Evolutionary conservation across 53 echinoderm and acorn worm genomes (phyloP), one percentile per base, ranked within the genome.

Genomic region (Patiria pectinifera): DNA sequence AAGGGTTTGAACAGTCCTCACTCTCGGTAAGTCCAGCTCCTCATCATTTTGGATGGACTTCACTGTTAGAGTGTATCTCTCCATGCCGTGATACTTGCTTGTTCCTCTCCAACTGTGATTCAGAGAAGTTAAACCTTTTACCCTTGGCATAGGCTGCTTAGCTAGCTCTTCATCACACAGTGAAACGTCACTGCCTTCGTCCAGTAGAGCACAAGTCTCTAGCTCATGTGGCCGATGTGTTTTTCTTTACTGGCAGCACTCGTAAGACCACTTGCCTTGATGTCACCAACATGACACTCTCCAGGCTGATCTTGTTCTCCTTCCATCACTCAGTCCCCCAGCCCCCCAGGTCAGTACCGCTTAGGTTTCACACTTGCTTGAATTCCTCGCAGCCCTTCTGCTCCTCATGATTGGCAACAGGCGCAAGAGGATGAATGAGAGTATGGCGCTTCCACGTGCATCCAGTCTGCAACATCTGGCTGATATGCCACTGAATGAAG

Each of bases 171-270:
- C 71, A 4, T 82, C 90, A 82, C 93, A 93, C 19, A 93, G 77
- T 1, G 93, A 75, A 5, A 89, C 82, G 35, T 93, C 84, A 63
- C 91, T 93, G 9, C 93, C 90, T 75, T 93, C 91, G 48, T 91
- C 91, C 11, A 93, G 76, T 59, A 93, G 78, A 19, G 83, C 93
- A 35, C 35, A 35, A 35, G 35, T 35, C 35, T 35, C 35, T 35
- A 35, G 35, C 35, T 35, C 35, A 35, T 12, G n/a, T n/a, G 60
- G 60, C 60, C 60, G 12, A 0, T 60, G 60, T 60, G 60, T 60
- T 12, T 60, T n/a, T 11, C 60, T 60, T 60, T 12, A 60, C 60
- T 60, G 60, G 60, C 60, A 60, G 12, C 12, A 60, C 60, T 60
- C 12, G 60, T 60, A 60, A 12, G 60, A 2, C 12, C 8, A 12